A percentile compares a stretch with the other conserved stretches of the same genome.
Conservation (phyloP, 2,888 invertebrate species). For the Lasioglossum zephyrum region DNA sequence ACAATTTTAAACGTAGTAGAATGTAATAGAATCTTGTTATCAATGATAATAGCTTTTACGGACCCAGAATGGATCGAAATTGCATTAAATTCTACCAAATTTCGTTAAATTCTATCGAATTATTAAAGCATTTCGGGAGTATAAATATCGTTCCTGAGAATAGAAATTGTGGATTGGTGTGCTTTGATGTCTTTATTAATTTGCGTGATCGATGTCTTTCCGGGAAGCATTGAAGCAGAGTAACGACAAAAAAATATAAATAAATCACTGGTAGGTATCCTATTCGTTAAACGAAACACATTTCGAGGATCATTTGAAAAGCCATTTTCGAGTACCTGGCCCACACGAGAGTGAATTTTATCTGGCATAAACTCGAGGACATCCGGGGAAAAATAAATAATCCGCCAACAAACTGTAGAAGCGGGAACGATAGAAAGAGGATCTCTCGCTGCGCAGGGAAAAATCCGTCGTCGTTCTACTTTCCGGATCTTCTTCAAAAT, state of each 20-base stretch:
- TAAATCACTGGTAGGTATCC: neutral
- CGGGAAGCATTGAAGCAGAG: neutral
- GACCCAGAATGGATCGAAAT: neutral
- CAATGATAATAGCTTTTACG: neutral
- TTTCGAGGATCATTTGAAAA: neutral
- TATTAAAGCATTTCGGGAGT: too few species aligned
- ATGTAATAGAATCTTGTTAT: neutral
- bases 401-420: neutral
- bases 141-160: neutral
- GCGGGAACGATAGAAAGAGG: neutral
- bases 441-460: neutral
- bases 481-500: neutral
- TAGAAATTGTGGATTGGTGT: neutral
- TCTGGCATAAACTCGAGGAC: neutral
- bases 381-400: neutral
- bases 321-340: neutral
- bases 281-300: neutral
- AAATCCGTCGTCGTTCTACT: neutral
- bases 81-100: neutral
- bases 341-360: neutral
- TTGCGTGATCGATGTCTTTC: too few species aligned
- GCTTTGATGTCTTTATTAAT: too few species aligned
- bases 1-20: neutral
- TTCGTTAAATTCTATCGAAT: neutral
- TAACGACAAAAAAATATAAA: neutral